Base-by-base conservation (phyloP, 2,888 invertebrate genomes). In the Rhabditoides inermis region DNA sequence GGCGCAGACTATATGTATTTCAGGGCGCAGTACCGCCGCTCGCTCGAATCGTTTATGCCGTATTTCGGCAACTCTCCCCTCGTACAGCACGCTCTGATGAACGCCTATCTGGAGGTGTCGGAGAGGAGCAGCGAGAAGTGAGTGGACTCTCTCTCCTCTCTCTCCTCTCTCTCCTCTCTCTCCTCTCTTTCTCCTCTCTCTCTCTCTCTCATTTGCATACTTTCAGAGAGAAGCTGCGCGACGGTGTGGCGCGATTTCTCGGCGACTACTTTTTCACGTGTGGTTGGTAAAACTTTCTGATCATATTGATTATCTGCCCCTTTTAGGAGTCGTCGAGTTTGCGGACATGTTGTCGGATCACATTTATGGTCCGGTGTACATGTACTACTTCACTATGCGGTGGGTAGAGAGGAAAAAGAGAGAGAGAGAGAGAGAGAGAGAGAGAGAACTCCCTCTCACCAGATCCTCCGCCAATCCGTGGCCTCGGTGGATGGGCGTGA, bases 401-500 rank as follows among this genome's bases (percentile, higher is more conserved):
- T 78, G 35, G 3, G 18, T 27, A 22, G 22, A 40, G 15, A 45
- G 22, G 36, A 12, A n/a, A n/a, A n/a, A n/a, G n/a, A n/a, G n/a
- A n/a, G n/a, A n/a, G n/a, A n/a, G n/a, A 48, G 2, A 32, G 15
- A 32, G 15, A 10, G 10, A 32, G 15, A 32, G 10, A 32, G 10
- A 32, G 10, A 15, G 18, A 40, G 22, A 18, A 28, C 7, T 15
- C 23, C 39, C 20, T 36, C 6, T 25, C 22, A 53, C 2, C 46
- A 69, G 73, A 36, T 71, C 77, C 18, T 66, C 76, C 4, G 86
- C 87, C 47, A 90, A 90, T 73, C 83, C 89, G 37, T 95, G 95
- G 95, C 94, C 92, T 26, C 85, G 88, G 76, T 95, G 95, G 94
- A 94, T 94, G 92, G 95, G 95, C 0, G 92, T 92, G 58, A 85